A percentile compares a stretch with the other conserved stretches of the same genome.
phyloP scores from a whole-genome alignment of 1,140 invertebrate genomes.

The Metopolophium dirhodum region DNA sequence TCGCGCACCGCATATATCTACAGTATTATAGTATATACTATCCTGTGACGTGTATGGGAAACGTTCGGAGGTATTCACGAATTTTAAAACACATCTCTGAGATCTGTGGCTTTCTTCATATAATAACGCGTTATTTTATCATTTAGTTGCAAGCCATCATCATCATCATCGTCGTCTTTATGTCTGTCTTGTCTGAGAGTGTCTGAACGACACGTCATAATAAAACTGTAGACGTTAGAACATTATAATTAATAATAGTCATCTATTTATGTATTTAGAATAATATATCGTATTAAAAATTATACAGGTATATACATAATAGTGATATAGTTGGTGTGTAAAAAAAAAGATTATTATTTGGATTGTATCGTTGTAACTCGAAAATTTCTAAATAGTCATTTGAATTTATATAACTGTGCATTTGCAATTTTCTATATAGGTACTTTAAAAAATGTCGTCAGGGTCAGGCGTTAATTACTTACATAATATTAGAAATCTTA shows the following conservation, averaged over 20 bases:
- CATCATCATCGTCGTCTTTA: neutral
- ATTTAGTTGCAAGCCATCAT: neutral
- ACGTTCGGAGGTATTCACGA: neutral
- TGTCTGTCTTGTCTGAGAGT: neutral
- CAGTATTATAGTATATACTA: neutral
- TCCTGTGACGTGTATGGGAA: conserved; percentile 9
- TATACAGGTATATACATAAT: no score
- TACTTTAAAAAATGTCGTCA: neutral
- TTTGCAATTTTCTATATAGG: no score
- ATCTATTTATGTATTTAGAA: neutral
- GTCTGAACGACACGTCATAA: neutral
- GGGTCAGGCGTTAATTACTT: neutral
- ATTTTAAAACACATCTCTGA: neutral
- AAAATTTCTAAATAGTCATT: neutral
- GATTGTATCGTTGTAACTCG: neutral
- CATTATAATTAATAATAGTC: neutral
- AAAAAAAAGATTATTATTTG: no score
- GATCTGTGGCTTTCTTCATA: neutral
- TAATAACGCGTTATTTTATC: neutral
- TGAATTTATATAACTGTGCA: neutral
- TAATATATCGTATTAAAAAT: neutral
- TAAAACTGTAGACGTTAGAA: neutral
- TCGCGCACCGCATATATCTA: neutral
- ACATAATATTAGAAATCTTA: no score
- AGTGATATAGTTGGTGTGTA: no score